Evolutionary conservation across 2,113 vertebrate species (phyloP).

Genomic region (Aphelocoma coerulescens): DNA sequence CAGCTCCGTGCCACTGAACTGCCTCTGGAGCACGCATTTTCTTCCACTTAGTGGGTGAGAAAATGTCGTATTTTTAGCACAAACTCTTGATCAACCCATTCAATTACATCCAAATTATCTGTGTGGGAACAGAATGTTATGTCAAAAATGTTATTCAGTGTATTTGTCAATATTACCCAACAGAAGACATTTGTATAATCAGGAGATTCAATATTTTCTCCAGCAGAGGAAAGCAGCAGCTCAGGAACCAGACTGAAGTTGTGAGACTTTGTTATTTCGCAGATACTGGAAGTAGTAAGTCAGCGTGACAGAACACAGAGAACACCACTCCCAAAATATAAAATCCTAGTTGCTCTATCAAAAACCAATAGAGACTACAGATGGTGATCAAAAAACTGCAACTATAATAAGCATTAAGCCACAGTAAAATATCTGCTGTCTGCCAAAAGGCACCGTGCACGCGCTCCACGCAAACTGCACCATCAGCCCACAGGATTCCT

Average conservation of each 20-base stretch:
- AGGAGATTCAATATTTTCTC: constrained; percentile 30
- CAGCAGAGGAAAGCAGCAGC: not conserved
- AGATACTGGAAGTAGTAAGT: not conserved
- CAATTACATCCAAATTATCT: constrained; percentile 66
- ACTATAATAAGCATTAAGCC: constrained; percentile 12
- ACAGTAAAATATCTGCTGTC: not conserved
- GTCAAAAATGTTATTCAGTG: constrained; percentile 60
- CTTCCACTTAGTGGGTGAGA: constrained; percentile 26
- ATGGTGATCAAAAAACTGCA: constrained; percentile 6
- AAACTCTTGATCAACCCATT: constrained; percentile 57
- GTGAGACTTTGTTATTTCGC: not conserved
- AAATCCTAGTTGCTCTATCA: constrained; percentile 6
- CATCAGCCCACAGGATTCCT: constrained; percentile 65
- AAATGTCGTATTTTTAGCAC: constrained; percentile 44
- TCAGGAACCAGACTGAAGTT: not conserved
- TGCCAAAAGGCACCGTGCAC: not conserved
- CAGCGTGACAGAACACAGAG: not conserved
- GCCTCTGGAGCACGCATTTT: constrained; percentile 2
- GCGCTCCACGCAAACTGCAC: constrained; percentile 2
- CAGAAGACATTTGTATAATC: constrained; percentile 53
- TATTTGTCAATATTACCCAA: constrained; percentile 63
- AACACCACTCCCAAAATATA: not conserved
- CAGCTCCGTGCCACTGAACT: not conserved
- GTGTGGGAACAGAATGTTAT: constrained; percentile 66
- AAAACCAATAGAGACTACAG: constrained; percentile 16